Conservation (phyloP, 2,797 vertebrate species). For the Hydrophis major region DNA sequence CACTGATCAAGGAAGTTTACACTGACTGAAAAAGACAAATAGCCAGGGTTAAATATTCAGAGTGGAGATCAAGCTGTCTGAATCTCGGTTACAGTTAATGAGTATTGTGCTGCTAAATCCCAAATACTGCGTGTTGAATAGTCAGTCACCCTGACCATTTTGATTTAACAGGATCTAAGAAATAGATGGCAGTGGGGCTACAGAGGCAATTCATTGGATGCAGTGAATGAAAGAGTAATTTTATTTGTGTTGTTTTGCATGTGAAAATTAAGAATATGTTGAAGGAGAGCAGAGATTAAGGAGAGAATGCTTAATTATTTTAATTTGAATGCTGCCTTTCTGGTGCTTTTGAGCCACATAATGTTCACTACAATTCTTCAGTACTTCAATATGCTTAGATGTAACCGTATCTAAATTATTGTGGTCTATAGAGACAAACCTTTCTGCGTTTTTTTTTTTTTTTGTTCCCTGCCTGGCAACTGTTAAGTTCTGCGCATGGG, state of each 20-base stretch:
- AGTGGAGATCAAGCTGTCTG: slow-evolving; percentile 39
- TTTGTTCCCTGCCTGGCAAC: not conserved
- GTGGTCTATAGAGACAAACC: not conserved
- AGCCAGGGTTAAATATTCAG: slow-evolving; percentile 54
- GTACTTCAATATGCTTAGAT: not conserved
- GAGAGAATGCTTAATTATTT: slow-evolving; percentile 10
- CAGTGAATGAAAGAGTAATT: slow-evolving; percentile 25
- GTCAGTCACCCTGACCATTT: slow-evolving; percentile 31
- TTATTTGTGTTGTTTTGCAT: slow-evolving; percentile 1
- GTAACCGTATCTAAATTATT: not conserved
- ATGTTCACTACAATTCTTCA: not conserved
- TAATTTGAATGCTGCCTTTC: slow-evolving; percentile 1
- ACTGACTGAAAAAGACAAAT: slow-evolving; percentile 46
- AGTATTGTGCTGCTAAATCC: slow-evolving; percentile 40
- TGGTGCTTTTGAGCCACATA: not conserved
- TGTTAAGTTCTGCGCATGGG: too few species aligned
- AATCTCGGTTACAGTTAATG: slow-evolving; percentile 55
- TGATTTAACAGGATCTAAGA: slow-evolving; percentile 32
- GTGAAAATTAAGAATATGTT: not conserved
- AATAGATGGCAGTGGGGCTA: slow-evolving; percentile 12
- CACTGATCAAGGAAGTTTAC: slow-evolving; percentile 39
- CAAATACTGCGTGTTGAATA: accelerated
- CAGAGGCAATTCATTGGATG: slow-evolving; percentile 31
- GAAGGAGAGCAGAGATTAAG: slow-evolving; percentile 7
- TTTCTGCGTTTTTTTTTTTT: not conserved